These are phyloP conservation scores for Heterodera filipjevi DNA, from an alignment of 2,888 invertebrate genomes.

Conservation along the genomic window DNA sequence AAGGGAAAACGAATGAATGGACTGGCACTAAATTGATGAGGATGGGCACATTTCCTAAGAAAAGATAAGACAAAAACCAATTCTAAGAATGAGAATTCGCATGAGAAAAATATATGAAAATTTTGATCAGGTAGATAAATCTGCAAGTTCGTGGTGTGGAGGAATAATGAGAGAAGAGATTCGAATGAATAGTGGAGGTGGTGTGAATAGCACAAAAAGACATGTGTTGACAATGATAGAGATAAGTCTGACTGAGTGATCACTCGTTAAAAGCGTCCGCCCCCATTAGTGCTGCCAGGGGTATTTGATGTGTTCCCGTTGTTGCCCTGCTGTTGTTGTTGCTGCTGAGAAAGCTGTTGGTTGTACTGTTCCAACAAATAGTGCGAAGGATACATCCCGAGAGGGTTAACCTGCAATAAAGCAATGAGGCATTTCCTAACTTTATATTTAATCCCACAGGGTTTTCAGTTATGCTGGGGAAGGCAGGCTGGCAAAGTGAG, in stretches of 20 bases:
- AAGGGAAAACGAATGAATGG: neutral
- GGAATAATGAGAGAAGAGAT: slow-evolving; percentile 2
- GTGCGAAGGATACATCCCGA: slow-evolving; percentile 34
- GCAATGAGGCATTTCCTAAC: neutral
- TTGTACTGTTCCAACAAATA: slow-evolving; percentile 41
- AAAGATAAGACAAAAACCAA: neutral
- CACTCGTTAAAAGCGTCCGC: slow-evolving; percentile 12
- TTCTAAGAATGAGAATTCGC: neutral
- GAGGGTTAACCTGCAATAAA: slow-evolving; percentile 22
- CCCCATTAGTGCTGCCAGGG: slow-evolving; percentile 5
- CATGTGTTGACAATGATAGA: neutral
- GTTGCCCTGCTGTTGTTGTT: slow-evolving; percentile 30
- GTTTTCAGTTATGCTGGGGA: slow-evolving; percentile 38
- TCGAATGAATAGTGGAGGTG: neutral
- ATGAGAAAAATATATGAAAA: neutral
- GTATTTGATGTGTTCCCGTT: neutral
- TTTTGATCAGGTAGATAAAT: neutral
- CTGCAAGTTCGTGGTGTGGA: neutral
- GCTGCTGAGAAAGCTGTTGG: slow-evolving; percentile 30
- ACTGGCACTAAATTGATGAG: slow-evolving; percentile 9
- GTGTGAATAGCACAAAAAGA: neutral
- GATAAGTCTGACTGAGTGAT: neutral
- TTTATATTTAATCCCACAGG: slow-evolving; percentile 3
- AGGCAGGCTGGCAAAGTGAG: slow-evolving; percentile 44
- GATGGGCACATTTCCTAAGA: neutral